These are phyloP conservation scores for Cryptomyrus ogoouensis DNA, from an alignment of 2,113 vertebrate species.

Conservation along the genomic window DNA sequence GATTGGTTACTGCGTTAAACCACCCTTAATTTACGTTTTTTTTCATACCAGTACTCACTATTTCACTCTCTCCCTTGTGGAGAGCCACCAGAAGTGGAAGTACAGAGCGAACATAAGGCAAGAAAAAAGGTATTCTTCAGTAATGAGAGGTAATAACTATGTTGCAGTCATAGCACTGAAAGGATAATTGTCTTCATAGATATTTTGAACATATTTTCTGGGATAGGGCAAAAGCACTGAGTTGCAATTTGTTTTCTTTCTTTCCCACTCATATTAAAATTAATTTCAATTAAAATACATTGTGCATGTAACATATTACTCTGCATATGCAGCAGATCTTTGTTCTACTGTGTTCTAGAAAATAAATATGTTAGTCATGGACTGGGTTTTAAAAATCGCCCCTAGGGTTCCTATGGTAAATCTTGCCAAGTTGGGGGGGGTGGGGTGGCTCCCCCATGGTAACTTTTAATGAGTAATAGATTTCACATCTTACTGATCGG, in stretches of 20 bases:
- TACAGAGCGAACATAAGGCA: neutral
- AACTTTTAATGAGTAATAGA: neutral
- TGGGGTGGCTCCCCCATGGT: neutral
- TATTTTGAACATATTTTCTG: neutral
- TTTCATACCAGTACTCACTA: neutral
- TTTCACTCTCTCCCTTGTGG: neutral
- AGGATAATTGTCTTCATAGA: neutral
- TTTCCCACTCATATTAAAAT: neutral
- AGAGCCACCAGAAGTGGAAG: neutral
- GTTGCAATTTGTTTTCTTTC: neutral
- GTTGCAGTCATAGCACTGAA: neutral
- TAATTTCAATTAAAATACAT: neutral
- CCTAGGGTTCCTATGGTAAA: neutral
- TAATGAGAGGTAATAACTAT: neutral
- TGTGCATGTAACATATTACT: neutral
- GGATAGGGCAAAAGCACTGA: neutral
- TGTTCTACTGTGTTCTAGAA: neutral
- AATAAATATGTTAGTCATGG: neutral
- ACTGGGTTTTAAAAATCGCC: neutral
- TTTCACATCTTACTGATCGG: neutral
- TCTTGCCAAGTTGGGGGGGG: neutral
- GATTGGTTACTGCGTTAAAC: neutral
- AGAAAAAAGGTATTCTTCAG: neutral
- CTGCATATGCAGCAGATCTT: neutral
- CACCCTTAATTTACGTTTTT: neutral